Conservation (phyloP, 2,888 invertebrate genomes). For the Ethmia dodecea region DNA sequence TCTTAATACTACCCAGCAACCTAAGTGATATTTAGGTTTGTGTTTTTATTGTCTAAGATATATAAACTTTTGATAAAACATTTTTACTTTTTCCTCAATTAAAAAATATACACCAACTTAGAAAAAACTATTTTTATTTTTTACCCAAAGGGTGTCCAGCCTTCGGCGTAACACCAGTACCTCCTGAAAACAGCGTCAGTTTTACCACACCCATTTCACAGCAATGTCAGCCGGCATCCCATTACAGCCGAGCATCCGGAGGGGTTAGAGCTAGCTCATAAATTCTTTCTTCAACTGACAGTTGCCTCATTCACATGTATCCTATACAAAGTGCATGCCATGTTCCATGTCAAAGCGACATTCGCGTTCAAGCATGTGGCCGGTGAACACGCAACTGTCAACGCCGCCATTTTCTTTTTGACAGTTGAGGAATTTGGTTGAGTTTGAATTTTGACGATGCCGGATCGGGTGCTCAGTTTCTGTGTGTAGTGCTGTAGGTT, state of each 20-base stretch:
- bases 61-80: too few relatives aligned
- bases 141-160: too few relatives aligned
- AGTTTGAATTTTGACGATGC: constrained; percentile 28
- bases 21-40: too few relatives aligned
- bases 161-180: too few relatives aligned
- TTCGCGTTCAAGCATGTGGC: constrained; percentile 57
- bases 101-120: too few relatives aligned
- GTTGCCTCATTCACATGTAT: constrained; percentile 58
- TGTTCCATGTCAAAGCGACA: constrained; percentile 40
- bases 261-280: constrained; percentile 56
- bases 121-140: too few relatives aligned
- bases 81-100: too few relatives aligned
- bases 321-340: constrained; percentile 24
- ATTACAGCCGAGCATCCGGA: constrained; percentile 49
- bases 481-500: constrained; percentile 13
- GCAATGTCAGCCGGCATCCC: constrained; percentile 20
- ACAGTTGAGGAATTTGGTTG: constrained; percentile 14
- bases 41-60: too few relatives aligned
- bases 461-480: constrained; percentile 27
- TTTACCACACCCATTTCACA: too few relatives aligned
- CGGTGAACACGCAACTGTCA: constrained; percentile 47
- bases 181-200: too few relatives aligned
- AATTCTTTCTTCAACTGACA: constrained; percentile 73
- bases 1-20: too few relatives aligned
- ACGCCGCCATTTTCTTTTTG: constrained; percentile 36